Conservation (phyloP, 2,888 invertebrate species). For the Schizaphis graminum region DNA sequence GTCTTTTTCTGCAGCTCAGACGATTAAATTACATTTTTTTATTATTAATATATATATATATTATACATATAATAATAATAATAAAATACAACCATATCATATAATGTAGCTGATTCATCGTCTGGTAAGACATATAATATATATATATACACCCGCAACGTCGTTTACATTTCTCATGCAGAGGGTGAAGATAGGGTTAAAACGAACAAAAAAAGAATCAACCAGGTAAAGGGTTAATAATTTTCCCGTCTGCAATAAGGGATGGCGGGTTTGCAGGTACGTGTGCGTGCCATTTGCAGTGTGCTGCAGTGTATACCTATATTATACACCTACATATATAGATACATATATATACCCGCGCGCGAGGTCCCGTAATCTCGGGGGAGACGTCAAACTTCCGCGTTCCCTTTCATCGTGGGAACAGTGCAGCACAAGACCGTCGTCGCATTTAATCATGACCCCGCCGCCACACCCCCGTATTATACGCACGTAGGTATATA, state of each 20-base stretch:
- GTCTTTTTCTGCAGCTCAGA: constrained; percentile 35
- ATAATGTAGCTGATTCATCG: constrained; percentile 64
- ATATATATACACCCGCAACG: constrained; percentile 43
- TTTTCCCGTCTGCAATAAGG: constrained; percentile 62
- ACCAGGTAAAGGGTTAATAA: constrained; percentile 65
- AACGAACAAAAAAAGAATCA: constrained; percentile 20
- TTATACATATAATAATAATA: constrained; percentile 23
- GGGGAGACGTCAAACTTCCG: constrained; percentile 65
- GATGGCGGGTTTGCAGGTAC: constrained; percentile 54
- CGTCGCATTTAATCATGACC: constrained; percentile 61
- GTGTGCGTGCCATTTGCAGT: constrained; percentile 61
- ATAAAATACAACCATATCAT: constrained; percentile 49
- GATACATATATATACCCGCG: background rate
- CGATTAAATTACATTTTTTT: constrained; percentile 58
- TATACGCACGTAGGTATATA: constrained; percentile 1
- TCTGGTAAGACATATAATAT: constrained; percentile 14
- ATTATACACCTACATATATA: background rate
- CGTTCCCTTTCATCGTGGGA: constrained; percentile 66
- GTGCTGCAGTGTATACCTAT: background rate
- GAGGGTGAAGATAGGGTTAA: constrained; percentile 61
- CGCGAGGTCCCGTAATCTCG: constrained; percentile 62
- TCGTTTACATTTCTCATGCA: constrained; percentile 45
- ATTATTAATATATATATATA: constrained; percentile 13
- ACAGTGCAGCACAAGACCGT: constrained; percentile 1
- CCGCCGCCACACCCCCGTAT: constrained; percentile 59